Base-by-base conservation (phyloP, 2,888 invertebrate species). In the Notodonta dromedarius region DNA sequence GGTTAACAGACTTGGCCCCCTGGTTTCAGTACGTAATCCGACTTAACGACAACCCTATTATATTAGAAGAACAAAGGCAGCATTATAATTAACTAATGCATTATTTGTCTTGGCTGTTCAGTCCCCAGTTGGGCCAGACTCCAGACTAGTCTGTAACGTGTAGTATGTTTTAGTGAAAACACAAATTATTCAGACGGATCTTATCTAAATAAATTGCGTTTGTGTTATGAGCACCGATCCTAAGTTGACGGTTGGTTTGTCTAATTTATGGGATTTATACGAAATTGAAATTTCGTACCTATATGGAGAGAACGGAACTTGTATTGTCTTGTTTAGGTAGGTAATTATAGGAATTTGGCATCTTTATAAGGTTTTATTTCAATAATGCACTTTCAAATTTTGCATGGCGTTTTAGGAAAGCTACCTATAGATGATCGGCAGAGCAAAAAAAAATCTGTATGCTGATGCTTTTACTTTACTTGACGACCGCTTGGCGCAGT, bases 231-330 rank as follows among this genome's bases (percentile, higher is more conserved):
- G 58, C 61, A 57, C 63, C 55, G 59, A 63, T 59, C 61, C 59
- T 55, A 54, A 63, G 60, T 56, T 63, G 32, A 11, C 52, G 61
- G 61, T 66, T 35, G 48, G 62, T 65, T 58, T n/a, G 61, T 56
- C 53, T 69, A 63, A 71, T 69, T 71, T 69, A 68, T 70, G 54
- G 60, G 62, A 54, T 55, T 68, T 62, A 59, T 68, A 66, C 63
- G 57, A 62, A 60, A 65, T 67, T 56, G 56, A 52, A 52, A 12
- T 5, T 16, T 50, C 9, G 9, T 14, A 24, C 24, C 24, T 16
- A 50, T 32, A 24, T 24, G 0, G 32, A 52, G 13, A 24, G 52
- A 52, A 52, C 13, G 32, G 16, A 32, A 6, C 12, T 4, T 32
- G 0, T 52, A 32, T 52, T 52, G 52, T 52, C 35, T 52, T 12